Percentiles rank a stretch among this genome's conserved stretches.
These are phyloP conservation scores for Aplochiton taeniatus DNA, from an alignment of 2,797 vertebrate species.

Conservation along the genomic window DNA sequence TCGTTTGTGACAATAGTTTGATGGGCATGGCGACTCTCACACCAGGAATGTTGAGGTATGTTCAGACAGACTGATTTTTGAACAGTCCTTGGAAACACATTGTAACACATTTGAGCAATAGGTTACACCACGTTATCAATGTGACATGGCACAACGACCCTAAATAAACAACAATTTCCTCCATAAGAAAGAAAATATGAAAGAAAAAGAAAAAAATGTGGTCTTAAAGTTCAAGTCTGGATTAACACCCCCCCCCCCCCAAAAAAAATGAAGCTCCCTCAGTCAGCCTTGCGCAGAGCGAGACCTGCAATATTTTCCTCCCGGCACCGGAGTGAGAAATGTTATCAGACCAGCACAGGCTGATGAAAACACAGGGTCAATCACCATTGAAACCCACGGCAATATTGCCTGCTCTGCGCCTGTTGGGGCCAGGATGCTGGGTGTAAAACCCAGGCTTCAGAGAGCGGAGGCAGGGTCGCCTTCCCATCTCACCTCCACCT, in stretches of 20 bases:
- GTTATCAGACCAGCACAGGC: slow-evolving; percentile 62
- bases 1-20: no score
- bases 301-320: slow-evolving; percentile 45
- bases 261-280: slow-evolving; percentile 31
- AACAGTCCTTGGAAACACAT: no score
- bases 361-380: slow-evolving; percentile 75
- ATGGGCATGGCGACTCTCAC: no score
- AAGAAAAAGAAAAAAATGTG: slow-evolving; percentile 37
- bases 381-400: slow-evolving; percentile 60
- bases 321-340: slow-evolving; percentile 42
- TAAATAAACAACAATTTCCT: neutral
- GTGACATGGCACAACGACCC: no score
- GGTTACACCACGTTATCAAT: no score
- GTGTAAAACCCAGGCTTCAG: slow-evolving; percentile 47
- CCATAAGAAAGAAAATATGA: neutral
- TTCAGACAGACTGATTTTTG: no score
- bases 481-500: slow-evolving; percentile 43
- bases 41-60: no score
- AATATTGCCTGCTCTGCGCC: slow-evolving; percentile 57
- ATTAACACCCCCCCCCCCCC: slow-evolving; percentile 25
- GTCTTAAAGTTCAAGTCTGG: slow-evolving; percentile 14
- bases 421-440: slow-evolving; percentile 41
- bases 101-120: neutral
- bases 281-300: slow-evolving; percentile 32
- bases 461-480: slow-evolving; percentile 50